Evolutionary conservation across 1,140 invertebrate species (phyloP).

Genomic region (Heliconius nattereri): DNA sequence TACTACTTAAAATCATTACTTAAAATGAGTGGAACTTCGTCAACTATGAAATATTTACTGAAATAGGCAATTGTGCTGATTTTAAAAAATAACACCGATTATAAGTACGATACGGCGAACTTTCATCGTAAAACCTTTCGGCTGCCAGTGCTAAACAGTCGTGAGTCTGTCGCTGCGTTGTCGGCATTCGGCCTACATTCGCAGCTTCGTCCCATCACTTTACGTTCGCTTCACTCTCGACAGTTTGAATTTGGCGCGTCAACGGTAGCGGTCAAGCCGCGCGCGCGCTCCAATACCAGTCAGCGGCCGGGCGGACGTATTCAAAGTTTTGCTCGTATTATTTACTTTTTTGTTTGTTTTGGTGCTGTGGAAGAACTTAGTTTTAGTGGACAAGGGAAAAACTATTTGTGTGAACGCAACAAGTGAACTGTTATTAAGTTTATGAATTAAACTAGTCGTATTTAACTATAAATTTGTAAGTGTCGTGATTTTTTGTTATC

Average conservation of each 20-base stretch:
- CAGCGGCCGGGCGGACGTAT: conserved; percentile 50
- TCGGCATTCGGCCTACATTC: conserved; percentile 41
- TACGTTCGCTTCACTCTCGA: conserved; percentile 37
- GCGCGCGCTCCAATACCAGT: conserved; percentile 61
- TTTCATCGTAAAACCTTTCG: conserved; percentile 43
- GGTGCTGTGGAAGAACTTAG: conserved; percentile 46
- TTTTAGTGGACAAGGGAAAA: conserved; percentile 41
- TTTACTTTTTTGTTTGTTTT: conserved; percentile 67
- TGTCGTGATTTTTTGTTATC: conserved; percentile 65
- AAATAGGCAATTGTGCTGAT: conserved; percentile 35
- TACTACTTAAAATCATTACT: not conserved
- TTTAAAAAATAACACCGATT: conserved; percentile 40
- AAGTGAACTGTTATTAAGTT: conserved; percentile 25
- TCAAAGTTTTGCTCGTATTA: conserved; percentile 66
- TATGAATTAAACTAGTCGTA: conserved; percentile 35
- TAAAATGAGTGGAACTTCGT: conserved; percentile 18
- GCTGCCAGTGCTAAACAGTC: conserved; percentile 34
- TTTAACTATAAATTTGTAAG: conserved; percentile 52
- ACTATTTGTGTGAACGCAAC: conserved; percentile 41
- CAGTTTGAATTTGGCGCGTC: conserved; percentile 76
- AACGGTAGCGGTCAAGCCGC: conserved; percentile 61
- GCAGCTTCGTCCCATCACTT: conserved; percentile 7
- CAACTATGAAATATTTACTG: conserved; percentile 45
- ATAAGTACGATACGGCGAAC: conserved; percentile 43
- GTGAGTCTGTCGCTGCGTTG: conserved; percentile 25